phyloP scores from a whole-genome alignment of 2,113 vertebrate species.

The Tragelaphus scriptus region DNA sequence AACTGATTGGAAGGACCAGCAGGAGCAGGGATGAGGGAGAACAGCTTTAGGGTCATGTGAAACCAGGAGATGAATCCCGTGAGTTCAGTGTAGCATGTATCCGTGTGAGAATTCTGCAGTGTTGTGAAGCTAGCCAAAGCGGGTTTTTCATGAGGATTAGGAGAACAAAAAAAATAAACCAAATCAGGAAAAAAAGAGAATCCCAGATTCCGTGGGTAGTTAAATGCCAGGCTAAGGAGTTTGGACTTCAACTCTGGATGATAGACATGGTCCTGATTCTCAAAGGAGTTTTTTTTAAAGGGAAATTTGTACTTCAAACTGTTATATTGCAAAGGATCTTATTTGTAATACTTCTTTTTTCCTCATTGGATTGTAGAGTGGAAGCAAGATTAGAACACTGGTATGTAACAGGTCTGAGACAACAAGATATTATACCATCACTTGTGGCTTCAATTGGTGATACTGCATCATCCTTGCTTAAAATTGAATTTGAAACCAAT shows the following conservation, averaged over 20 bases:
- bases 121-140: background rate
- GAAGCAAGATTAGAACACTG: constrained; percentile 93
- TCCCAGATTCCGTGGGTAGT: background rate
- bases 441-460: constrained; percentile 92
- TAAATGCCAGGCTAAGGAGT: background rate
- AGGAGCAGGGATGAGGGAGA: background rate
- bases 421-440: constrained; percentile 86
- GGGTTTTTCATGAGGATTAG: background rate
- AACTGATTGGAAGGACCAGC: background rate
- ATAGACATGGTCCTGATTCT: background rate
- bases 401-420: constrained; percentile 92
- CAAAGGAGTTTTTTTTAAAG: background rate
- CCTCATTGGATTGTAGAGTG: constrained; percentile 79
- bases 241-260: background rate
- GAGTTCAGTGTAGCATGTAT: background rate
- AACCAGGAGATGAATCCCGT: background rate
- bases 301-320: background rate
- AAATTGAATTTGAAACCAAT: constrained; percentile 89
- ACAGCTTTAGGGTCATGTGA: background rate
- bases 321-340: background rate
- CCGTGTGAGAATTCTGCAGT: background rate
- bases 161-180: background rate
- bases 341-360: background rate
- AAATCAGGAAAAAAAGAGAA: background rate
- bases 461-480: constrained; percentile 87